These are phyloP conservation scores for Lithophane socia DNA, from an alignment of 2,888 invertebrate genomes.

Conservation along the genomic window DNA sequence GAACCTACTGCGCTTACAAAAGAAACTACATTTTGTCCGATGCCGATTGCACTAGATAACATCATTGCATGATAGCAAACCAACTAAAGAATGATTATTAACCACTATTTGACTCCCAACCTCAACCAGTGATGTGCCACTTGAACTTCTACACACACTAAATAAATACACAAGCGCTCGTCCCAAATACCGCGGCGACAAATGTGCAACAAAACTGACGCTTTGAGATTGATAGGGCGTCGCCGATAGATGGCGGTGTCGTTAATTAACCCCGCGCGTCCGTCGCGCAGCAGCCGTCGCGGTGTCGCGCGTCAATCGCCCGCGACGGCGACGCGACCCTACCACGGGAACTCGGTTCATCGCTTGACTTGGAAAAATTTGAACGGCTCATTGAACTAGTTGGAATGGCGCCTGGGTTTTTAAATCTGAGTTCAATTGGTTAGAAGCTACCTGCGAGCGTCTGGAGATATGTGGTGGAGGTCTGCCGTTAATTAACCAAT, in stretches of 20 bases:
- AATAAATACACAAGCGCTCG: constrained; percentile 59
- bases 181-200: constrained; percentile 73
- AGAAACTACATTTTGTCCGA: neutral
- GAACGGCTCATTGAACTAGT: constrained; percentile 47
- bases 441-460: neutral
- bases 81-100: neutral
- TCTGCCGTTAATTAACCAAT: neutral
- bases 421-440: neutral
- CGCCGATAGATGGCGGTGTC: constrained; percentile 85
- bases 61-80: neutral
- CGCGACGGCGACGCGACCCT: constrained; percentile 68
- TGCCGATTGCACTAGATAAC: neutral
- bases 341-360: constrained; percentile 66
- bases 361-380: constrained; percentile 44
- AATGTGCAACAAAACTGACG: constrained; percentile 79
- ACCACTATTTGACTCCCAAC: constrained; percentile 28
- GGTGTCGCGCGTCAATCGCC: constrained; percentile 79
- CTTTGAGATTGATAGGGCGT: constrained; percentile 85
- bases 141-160: constrained; percentile 48
- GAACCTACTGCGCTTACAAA: too few species aligned
- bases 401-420: constrained; percentile 23
- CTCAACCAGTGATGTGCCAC: constrained; percentile 28
- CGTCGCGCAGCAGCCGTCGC: constrained; percentile 70
- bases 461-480: neutral
- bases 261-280: constrained; percentile 84